These are phyloP conservation scores for Bimastos eiseni DNA, from an alignment of 2,888 invertebrate genomes.

Conservation along the genomic window DNA sequence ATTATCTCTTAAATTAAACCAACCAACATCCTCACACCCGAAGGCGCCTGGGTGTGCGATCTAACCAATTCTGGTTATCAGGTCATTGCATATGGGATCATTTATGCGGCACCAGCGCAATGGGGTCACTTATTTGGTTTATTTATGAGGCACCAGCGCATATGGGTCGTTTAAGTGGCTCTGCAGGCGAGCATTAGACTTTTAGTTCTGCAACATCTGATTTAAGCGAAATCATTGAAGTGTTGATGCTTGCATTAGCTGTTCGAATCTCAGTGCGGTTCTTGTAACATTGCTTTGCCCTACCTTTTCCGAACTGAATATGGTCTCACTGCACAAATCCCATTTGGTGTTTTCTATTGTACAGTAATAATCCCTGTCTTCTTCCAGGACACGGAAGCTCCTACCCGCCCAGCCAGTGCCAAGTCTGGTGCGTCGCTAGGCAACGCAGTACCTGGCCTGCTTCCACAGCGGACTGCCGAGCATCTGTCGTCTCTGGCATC, in stretches of 20 bases:
- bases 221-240: background rate
- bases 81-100: too few relatives aligned
- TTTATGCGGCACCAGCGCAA: too few relatives aligned
- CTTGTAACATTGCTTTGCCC: background rate
- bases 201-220: background rate
- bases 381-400: background rate
- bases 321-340: background rate
- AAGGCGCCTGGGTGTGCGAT: too few relatives aligned
- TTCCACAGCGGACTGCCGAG: background rate
- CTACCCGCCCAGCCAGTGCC: background rate
- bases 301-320: background rate
- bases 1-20: too few relatives aligned
- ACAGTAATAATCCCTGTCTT: too few relatives aligned
- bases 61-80: too few relatives aligned
- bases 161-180: too few relatives aligned
- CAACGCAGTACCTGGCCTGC: background rate
- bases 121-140: too few relatives aligned
- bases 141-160: too few relatives aligned
- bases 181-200: too few relatives aligned
- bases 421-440: conserved; percentile 21
- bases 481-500: background rate
- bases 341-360: too few relatives aligned
- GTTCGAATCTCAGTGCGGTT: background rate
- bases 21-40: too few relatives aligned
- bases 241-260: background rate